A percentile compares a stretch with the other conserved stretches of the same genome.
phyloP scores from a whole-genome alignment of 2,797 vertebrate species.

The Mormyrops attenuatus region DNA sequence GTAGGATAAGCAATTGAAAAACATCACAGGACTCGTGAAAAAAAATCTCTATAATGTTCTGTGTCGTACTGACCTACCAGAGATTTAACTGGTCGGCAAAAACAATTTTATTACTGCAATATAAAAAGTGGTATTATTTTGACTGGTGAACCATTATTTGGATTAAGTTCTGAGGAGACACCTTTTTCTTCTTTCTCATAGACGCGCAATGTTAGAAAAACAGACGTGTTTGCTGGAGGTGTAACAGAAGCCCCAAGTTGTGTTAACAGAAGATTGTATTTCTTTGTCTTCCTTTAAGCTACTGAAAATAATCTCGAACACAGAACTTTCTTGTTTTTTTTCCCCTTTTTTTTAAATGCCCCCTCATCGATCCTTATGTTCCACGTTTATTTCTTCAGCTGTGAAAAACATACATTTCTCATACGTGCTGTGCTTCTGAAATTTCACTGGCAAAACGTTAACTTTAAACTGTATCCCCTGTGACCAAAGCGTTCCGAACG shows the following conservation, averaged over 20 bases:
- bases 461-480: slow-evolving; percentile 7
- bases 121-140: slow-evolving; percentile 3
- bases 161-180: not conserved
- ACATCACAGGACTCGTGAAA: not conserved
- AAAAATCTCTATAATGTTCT: not conserved
- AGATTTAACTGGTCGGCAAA: not conserved
- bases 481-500: not conserved
- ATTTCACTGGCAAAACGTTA: not conserved
- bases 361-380: not conserved
- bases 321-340: not conserved
- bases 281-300: slow-evolving; percentile 6
- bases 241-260: not conserved
- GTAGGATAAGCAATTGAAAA: not conserved
- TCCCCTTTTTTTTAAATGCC: not conserved
- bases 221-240: not conserved
- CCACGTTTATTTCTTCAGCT: slow-evolving; percentile 10
- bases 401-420: not conserved
- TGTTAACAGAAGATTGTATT: not conserved
- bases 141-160: not conserved
- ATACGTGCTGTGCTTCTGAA: not conserved
- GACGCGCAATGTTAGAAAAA: not conserved
- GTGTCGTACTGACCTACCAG: not conserved
- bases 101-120: not conserved
- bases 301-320: not conserved
- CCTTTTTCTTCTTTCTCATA: not conserved